phyloP scores from a whole-genome alignment of 2,113 vertebrate genomes.

The Perognathus longimembris region DNA sequence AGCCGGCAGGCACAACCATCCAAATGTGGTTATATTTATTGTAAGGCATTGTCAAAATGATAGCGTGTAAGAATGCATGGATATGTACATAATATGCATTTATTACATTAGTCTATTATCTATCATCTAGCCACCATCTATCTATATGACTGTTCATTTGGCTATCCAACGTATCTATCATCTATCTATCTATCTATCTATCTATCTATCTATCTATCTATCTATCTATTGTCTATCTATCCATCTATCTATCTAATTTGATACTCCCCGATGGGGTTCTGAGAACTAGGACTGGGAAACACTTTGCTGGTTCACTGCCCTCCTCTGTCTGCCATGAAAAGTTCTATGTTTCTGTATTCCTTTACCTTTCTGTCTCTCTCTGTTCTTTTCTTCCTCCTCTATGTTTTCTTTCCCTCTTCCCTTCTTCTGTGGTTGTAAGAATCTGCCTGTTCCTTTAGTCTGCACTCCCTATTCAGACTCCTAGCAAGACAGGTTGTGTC shows the following conservation, averaged over 20 bases:
- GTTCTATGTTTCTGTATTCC: not conserved
- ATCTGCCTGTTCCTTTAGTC: conserved; percentile 76
- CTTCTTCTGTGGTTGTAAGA: conserved; percentile 60
- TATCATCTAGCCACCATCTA: not conserved
- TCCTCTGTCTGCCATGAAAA: not conserved
- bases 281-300: not conserved
- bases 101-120: not conserved
- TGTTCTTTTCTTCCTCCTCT: not conserved
- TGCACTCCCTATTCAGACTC: conserved; percentile 77
- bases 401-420: not conserved
- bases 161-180: not conserved
- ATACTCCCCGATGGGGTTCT: not conserved
- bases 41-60: conserved; percentile 20
- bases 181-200: too few relatives aligned
- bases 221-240: not conserved
- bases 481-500: conserved; percentile 74
- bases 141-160: not conserved
- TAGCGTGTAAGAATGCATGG: not conserved
- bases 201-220: not conserved
- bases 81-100: not conserved
- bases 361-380: not conserved
- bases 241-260: not conserved
- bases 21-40: not conserved
- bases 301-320: not conserved
- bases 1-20: not conserved